A percentile compares a stretch with the other conserved stretches of the same genome.
Conservation (phyloP, 2,888 invertebrate species). For the Candidula unifasciata region DNA sequence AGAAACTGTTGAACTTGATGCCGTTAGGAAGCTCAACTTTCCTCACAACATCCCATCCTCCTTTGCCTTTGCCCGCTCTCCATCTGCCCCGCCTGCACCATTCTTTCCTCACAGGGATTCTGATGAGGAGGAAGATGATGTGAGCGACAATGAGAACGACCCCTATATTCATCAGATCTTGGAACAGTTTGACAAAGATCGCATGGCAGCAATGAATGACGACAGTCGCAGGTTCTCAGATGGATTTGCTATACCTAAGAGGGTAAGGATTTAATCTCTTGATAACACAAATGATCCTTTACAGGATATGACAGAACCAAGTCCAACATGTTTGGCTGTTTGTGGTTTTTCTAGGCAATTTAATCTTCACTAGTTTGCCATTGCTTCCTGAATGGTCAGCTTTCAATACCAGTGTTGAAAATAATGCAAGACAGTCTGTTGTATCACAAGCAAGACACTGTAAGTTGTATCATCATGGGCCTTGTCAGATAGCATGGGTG, state of each 20-base stretch:
- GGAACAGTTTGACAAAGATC: constrained; percentile 58
- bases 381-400: too few relatives aligned
- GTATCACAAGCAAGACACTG: too few relatives aligned
- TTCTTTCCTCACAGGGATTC: constrained; percentile 58
- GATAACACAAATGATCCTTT: background rate
- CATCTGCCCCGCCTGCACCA: constrained; percentile 69
- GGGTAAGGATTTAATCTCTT: background rate
- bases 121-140: constrained; percentile 61
- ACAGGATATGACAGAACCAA: too few relatives aligned
- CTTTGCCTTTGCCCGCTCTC: constrained; percentile 60
- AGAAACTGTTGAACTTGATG: constrained; percentile 60
- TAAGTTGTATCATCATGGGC: too few relatives aligned
- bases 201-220: constrained; percentile 52
- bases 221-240: constrained; percentile 63
- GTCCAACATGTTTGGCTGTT: too few relatives aligned
- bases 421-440: background rate
- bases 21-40: constrained; percentile 67
- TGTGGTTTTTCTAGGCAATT: too few relatives aligned
- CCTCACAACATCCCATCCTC: constrained; percentile 53
- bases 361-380: too few relatives aligned
- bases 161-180: constrained; percentile 56
- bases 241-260: constrained; percentile 54
- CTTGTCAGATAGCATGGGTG: too few relatives aligned
- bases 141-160: constrained; percentile 56
- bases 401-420: too few relatives aligned